Percentiles rank a stretch among this genome's conserved stretches.
phyloP scores from a whole-genome alignment of 2,797 vertebrate genomes.

The Malurus leucopterus region DNA sequence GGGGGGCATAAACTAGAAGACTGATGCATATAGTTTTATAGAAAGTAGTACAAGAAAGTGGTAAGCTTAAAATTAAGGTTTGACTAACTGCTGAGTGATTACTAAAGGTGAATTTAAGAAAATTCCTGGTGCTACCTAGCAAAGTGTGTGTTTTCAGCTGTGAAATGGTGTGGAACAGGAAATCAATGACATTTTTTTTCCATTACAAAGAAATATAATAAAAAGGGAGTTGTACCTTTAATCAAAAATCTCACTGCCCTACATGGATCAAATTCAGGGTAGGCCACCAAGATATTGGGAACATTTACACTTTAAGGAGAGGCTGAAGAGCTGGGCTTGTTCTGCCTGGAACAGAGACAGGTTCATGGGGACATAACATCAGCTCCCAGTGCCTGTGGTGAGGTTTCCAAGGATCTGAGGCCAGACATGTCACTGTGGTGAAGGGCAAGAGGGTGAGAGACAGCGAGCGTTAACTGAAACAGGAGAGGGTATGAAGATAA shows the following conservation, averaged over 20 bases:
- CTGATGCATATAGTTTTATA: not conserved
- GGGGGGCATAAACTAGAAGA: not conserved
- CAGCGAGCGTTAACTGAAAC: not conserved
- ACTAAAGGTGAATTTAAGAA: not conserved
- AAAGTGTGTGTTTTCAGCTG: not conserved
- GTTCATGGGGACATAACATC: not conserved
- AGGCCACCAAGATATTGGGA: not conserved
- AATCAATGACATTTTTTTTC: not conserved
- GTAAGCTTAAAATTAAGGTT: not conserved
- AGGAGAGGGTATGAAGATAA: not conserved
- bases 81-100: not conserved
- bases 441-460: not conserved
- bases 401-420: not conserved
- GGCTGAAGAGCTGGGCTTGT: not conserved
- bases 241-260: not conserved
- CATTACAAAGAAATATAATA: not conserved
- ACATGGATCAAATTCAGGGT: not conserved
- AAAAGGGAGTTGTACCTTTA: not conserved
- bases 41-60: not conserved
- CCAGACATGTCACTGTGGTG: not conserved
- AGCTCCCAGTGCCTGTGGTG: not conserved
- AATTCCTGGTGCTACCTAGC: not conserved
- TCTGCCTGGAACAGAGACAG: not conserved
- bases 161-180: not conserved
- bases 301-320: not conserved